Evolutionary conservation across 2,888 invertebrate species (phyloP).

Genomic region (Cerceris ruficornis): DNA sequence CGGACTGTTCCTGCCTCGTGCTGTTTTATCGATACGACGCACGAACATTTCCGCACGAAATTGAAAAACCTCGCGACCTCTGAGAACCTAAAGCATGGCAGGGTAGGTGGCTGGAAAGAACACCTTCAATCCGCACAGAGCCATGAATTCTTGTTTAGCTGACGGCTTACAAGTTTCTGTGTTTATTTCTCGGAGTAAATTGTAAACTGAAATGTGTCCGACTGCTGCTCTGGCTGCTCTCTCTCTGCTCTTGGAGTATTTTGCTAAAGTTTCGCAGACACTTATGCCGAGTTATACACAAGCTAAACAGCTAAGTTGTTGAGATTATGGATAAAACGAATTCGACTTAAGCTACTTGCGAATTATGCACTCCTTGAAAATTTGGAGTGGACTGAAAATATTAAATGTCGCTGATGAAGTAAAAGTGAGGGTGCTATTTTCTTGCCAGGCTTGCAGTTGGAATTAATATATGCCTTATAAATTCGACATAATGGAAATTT

Average conservation of each 20-base stretch:
- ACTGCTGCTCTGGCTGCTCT: neutral
- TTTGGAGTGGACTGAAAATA: slow-evolving; percentile 30
- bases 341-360: slow-evolving; percentile 17
- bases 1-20: slow-evolving; percentile 28
- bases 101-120: neutral
- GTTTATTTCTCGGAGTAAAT: slow-evolving; percentile 12
- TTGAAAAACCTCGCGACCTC: slow-evolving; percentile 49
- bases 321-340: slow-evolving; percentile 40
- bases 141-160: slow-evolving; percentile 33
- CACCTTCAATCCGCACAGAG: too few relatives aligned
- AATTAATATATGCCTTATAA: too few relatives aligned
- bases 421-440: too few relatives aligned
- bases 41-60: slow-evolving; percentile 58
- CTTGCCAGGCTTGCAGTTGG: too few relatives aligned
- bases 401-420: neutral
- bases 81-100: neutral
- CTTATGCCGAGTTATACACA: slow-evolving; percentile 44
- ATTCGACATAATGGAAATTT: too few relatives aligned
- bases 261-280: slow-evolving; percentile 39
- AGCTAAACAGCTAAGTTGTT: slow-evolving; percentile 45
- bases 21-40: slow-evolving; percentile 53
- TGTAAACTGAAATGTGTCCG: slow-evolving; percentile 41
- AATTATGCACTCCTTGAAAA: slow-evolving; percentile 18
- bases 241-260: slow-evolving; percentile 16
- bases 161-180: neutral